Base-by-base conservation (phyloP, 1,140 invertebrate genomes). In the Aphelenchoides besseyi region DNA sequence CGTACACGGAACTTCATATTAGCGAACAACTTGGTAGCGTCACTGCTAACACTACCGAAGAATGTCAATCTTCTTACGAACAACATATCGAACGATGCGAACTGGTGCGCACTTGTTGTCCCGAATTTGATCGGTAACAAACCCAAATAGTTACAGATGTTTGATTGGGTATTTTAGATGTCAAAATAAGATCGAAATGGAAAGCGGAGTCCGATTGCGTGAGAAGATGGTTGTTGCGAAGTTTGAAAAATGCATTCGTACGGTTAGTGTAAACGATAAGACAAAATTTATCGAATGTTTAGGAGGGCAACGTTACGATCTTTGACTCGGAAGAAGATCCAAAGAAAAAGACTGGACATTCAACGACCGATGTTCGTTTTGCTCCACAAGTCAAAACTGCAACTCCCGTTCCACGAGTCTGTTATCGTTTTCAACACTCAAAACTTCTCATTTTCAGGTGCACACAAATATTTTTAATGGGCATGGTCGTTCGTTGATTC, bases 171-270 rank as follows among this genome's bases (percentile, higher is more conserved):
- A 12, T 48, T 48, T 48, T 5, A 59, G 55, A 5, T 59, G 55
- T 33, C 55, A 18, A 8, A 18, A 59, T 12, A 59, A 59, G 55
- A 23, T 33, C 12, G 55, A 59, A 18, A 33, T 8, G 55, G 55
- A 59, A 12, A 33, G 26, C 32, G 55, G 55, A 59, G 23, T 59
- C 18, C 55, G 5, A 8, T 59, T 59, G 18, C 5, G 55, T 8
- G 55, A 59, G 18, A 59, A 59, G 18, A 18, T 5, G 5, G 23
- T 59, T 23, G 55, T 33, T 33, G 5, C 5, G 26, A 59, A 18
- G 18, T 8, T 59, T 23, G 18, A 59, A 23, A 59, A 59, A 33
- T 59, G 55, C 55, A 59, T 59, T 59, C 55, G 32, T 8, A 8
- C 55, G 5, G 5, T 59, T 28, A 59, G 18, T 23, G 23, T 8